Percentiles rank a stretch among this genome's conserved stretches.
phyloP scores from a whole-genome alignment of 2,113 vertebrate genomes.

The Alligator mississippiensis region DNA sequence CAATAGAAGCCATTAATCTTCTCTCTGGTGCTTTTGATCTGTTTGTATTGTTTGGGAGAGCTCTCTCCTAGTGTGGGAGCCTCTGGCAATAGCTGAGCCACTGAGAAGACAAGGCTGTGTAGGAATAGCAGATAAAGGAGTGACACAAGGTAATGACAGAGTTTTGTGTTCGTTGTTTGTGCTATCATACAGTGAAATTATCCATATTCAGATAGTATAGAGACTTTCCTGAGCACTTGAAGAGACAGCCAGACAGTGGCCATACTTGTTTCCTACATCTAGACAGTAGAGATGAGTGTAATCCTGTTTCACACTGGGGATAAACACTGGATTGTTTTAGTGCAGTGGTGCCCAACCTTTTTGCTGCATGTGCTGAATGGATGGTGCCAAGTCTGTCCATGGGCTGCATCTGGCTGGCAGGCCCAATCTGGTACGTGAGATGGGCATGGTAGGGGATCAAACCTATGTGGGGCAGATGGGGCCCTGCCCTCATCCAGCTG shows the following conservation, averaged over 20 bases:
- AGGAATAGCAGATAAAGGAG: neutral
- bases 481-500: too few relatives aligned
- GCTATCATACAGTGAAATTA: neutral
- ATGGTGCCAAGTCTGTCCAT: too few relatives aligned
- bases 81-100: neutral
- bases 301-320: neutral
- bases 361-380: too few relatives aligned
- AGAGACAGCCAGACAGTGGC: neutral
- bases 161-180: conserved; percentile 28
- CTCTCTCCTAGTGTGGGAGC: neutral
- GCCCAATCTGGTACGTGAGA: too few relatives aligned
- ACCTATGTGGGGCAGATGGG: too few relatives aligned
- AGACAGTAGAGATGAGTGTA: neutral
- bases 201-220: neutral
- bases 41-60: conserved; percentile 32
- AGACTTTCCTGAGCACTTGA: neutral
- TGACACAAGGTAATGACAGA: neutral
- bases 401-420: too few relatives aligned
- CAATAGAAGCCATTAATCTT: conserved; percentile 3
- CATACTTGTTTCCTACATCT: neutral
- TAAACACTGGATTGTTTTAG: too few relatives aligned
- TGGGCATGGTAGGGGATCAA: too few relatives aligned
- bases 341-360: too few relatives aligned
- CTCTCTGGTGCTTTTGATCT: conserved; percentile 29
- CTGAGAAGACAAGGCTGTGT: neutral